Evolutionary conservation across 1,140 invertebrate species (phyloP).

Genomic region (Halictus rubicundus): DNA sequence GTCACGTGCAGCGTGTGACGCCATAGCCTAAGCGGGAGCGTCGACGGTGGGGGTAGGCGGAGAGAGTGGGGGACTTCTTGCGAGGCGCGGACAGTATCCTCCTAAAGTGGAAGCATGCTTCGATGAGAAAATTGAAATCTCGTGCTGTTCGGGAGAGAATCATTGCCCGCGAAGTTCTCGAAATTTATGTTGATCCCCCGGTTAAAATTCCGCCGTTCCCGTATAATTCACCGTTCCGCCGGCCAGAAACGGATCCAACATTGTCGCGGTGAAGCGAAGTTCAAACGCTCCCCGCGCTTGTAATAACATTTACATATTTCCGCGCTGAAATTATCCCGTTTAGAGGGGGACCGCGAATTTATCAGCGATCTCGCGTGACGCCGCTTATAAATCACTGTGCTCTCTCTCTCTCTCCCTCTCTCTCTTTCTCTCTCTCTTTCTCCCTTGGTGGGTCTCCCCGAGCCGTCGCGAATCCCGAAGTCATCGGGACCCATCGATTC

Average conservation of each 20-base stretch:
- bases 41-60: too few species aligned
- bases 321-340: constrained; percentile 15
- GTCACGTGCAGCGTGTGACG: too few species aligned
- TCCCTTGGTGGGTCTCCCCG: too few species aligned
- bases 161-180: too few species aligned
- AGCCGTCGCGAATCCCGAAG: constrained; percentile 8
- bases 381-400: constrained; percentile 44
- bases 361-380: constrained; percentile 12
- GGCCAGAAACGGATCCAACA: constrained; percentile 5
- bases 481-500: constrained; percentile 31
- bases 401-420: too few species aligned
- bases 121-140: background rate
- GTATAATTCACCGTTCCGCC: background rate
- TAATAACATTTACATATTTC: constrained; percentile 35
- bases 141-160: background rate
- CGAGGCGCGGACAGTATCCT: too few species aligned
- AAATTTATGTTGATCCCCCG: background rate
- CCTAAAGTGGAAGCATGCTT: background rate
- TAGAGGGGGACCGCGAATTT: constrained; percentile 5
- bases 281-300: constrained; percentile 5
- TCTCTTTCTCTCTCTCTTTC: too few species aligned
- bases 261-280: background rate
- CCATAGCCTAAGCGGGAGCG: too few species aligned
- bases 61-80: too few species aligned
- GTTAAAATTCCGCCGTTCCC: constrained; percentile 1